These are phyloP conservation scores for Cyclargus thomasi DNA, from an alignment of 1,140 invertebrate genomes.

Conservation along the genomic window DNA sequence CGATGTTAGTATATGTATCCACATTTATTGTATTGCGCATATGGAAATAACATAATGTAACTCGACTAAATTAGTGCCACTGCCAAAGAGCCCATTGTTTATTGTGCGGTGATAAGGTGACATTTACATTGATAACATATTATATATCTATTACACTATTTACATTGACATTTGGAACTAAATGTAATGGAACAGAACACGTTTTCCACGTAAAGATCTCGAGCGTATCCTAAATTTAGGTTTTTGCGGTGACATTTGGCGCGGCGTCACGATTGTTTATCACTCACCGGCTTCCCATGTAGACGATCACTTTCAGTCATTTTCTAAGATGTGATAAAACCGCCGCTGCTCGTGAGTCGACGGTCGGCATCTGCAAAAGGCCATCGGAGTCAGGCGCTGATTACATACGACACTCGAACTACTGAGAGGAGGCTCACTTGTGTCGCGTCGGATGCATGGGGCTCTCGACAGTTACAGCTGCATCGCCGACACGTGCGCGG, in stretches of 20 bases:
- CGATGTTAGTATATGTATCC: no score
- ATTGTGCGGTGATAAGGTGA: no score
- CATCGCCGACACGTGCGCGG: slow-evolving; percentile 55
- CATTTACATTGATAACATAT: no score
- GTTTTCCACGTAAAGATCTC: background rate
- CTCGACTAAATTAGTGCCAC: no score
- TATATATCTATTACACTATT: no score
- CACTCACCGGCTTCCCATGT: slow-evolving; percentile 69
- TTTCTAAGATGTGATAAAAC: slow-evolving; percentile 72
- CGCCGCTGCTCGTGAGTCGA: slow-evolving; percentile 65
- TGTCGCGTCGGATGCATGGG: slow-evolving; percentile 60
- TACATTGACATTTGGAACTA: no score
- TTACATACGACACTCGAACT: slow-evolving; percentile 20
- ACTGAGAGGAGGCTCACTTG: slow-evolving; percentile 50
- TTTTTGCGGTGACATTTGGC: background rate
- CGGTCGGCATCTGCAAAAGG: slow-evolving; percentile 68
- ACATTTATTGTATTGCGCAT: no score
- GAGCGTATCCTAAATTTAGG: no score
- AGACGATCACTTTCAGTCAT: slow-evolving; percentile 65
- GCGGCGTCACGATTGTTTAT: slow-evolving; percentile 21
- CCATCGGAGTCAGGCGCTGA: slow-evolving; percentile 57
- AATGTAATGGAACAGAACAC: no score
- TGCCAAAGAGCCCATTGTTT: no score
- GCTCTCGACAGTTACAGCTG: slow-evolving; percentile 51
- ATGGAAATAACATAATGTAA: no score